Evolutionary conservation across 2,888 invertebrate genomes (phyloP), one percentile per base, ranked within the genome.

Genomic region (Peribatodes rhomboidaria): DNA sequence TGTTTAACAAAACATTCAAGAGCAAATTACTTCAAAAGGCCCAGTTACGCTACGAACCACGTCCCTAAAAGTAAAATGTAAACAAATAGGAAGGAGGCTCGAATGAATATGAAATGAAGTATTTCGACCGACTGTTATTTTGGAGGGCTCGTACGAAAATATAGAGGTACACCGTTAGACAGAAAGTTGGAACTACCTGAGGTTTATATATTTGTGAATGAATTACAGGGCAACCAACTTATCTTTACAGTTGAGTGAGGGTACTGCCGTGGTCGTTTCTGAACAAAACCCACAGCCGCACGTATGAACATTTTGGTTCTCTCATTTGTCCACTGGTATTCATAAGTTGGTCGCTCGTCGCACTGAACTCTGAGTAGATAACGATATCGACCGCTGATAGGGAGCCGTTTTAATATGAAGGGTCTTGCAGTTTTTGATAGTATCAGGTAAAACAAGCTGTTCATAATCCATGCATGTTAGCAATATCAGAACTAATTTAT

Each of bases 31-130:
- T 50, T 16, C 10, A 33, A 31, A 22, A 37, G 22, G 39, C 53
- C 39, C 14, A 27, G 39, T 16, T 22, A 20, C 14, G 39, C 39
- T 10, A 41, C 53, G 16, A 39, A 16, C 20, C 42, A 31, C 54
- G 39, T 11, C 39, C 55, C 55, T 55, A 55, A 55, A 55, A 55
- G 62, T 62, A 63, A 73, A 72, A 50, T 65, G 71, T 74, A 77
- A 77, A 76, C 74, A 74, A 73, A 76, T 71, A 57, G 66, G 62
- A 69, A 71, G 72, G 68, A 75, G 65, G 69, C 62, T 72, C 70
- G 72, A 54, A 65, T 79, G 79, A 79, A 79, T 79, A 75, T 68
- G 67, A 65, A 78, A 80, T 78, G 74, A 76, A 76, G 74, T 78
- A 73, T 70, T 75, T 69, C 73, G 68, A 71, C 68, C 73, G 58